Base-by-base conservation (phyloP, 1,140 invertebrate species). In the Drosophila equinoxialis region DNA sequence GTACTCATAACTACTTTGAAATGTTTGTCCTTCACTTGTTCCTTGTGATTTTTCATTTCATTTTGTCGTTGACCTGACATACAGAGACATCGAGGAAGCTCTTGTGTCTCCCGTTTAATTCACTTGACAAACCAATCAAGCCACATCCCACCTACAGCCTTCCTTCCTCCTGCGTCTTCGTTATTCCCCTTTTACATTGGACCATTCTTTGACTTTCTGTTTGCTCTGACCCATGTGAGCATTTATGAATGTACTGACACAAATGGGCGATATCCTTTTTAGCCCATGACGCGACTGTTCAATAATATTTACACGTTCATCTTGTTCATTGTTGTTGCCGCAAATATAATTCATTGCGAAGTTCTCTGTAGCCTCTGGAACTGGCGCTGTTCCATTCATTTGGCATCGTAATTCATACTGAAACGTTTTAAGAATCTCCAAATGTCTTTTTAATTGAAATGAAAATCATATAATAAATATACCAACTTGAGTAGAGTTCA, bases 281-380 rank as follows among this genome's bases (percentile, higher is more conserved):
- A 64, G 58, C 54, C 69, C 42, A 66, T 69, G 61, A 57, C 58
- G 35, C 51, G 65, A 55, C 64, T 67, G 79, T 65, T 73, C 74
- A 89, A 89, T 84, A 90, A 89, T 89, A 84, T 84, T 87, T 87
- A 77, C 80, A 89, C 80, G 74, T 66, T 63, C 66, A 65, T 72
- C 35, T 70, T 71, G 71, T 77, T 80, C 77, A 80, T 78, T 84
- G 70, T 87, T 72, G 68, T 77, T 60, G 57, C 68, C 70, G 65
- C 80, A 87, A 83, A 87, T 83, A 89, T 77, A 71, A 87, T 87
- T 78, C 76, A 87, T 84, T 81, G 89, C 17, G 14, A 48, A 20
- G 14, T 48, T 48, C 7, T 48, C 45, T 48, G 42, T 2, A 42
- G 1, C 11, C 1, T n/a, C 0, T 42, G 41, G 5, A n/a, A n/a